phyloP scores from a whole-genome alignment of 2,888 invertebrate genomes.

The Encarsia formosa region DNA sequence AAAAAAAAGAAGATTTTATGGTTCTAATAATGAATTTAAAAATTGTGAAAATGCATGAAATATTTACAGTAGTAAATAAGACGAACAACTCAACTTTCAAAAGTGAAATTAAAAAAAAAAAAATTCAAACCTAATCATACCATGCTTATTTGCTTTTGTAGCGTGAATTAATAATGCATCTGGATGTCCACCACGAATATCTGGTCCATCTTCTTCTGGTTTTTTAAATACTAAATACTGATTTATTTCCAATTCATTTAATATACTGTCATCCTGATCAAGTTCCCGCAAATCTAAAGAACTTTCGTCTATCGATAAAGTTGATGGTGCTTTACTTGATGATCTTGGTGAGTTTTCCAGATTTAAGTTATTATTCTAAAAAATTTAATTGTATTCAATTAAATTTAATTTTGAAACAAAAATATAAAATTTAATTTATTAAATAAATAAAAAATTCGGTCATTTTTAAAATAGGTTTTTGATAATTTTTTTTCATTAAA shows the following conservation, averaged over 20 bases:
- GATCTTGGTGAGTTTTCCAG: constrained; percentile 42
- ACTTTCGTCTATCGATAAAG: constrained; percentile 45
- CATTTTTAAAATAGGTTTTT: too few relatives aligned
- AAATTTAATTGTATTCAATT: neutral
- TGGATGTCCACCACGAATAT: constrained; percentile 87
- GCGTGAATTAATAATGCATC: constrained; percentile 95
- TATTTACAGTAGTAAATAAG: too few relatives aligned
- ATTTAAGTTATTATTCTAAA: constrained; percentile 41
- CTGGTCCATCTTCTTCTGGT: constrained; percentile 80
- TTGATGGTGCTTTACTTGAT: constrained; percentile 44
- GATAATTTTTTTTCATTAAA: too few relatives aligned
- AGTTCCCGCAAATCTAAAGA: constrained; percentile 41
- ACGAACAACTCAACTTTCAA: too few relatives aligned
- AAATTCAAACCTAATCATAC: too few relatives aligned
- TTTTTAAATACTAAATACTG: constrained; percentile 76
- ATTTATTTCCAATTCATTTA: constrained; percentile 79
- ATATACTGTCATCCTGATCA: constrained; percentile 45
- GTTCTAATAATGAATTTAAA: too few relatives aligned
- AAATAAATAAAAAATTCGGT: too few relatives aligned
- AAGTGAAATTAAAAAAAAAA: too few relatives aligned
- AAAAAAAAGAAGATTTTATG: too few relatives aligned
- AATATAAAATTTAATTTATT: too few relatives aligned
- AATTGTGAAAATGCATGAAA: too few relatives aligned
- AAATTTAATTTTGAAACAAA: too few relatives aligned
- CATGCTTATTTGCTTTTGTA: constrained; percentile 86